Conservation (phyloP, 2,113 vertebrate species). For the Natator depressus region DNA sequence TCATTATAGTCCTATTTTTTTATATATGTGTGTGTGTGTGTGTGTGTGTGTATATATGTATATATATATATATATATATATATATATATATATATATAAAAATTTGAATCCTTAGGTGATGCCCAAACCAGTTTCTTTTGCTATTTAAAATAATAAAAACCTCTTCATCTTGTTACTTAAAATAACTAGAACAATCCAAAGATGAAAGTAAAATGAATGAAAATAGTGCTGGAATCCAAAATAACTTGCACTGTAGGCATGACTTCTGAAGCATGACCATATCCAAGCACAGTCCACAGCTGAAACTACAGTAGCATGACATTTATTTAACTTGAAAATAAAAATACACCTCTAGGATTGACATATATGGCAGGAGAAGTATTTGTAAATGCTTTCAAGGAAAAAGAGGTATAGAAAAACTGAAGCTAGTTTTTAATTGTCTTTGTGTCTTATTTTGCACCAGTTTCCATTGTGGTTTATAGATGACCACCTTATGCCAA, state of each 20-base stretch:
- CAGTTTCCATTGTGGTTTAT: not conserved
- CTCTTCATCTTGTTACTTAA: not conserved
- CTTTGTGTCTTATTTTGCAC: not conserved
- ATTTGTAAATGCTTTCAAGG: not conserved
- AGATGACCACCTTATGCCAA: not conserved
- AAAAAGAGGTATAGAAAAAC: not conserved
- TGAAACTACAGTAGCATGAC: not conserved
- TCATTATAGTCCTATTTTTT: no score
- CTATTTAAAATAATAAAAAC: not conserved
- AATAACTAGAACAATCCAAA: not conserved
- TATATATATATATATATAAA: no score
- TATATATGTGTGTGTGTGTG: no score
- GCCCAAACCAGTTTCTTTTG: no score
- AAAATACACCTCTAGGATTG: not conserved
- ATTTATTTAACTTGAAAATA: not conserved
- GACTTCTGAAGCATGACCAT: not conserved
- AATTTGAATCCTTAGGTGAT: no score
- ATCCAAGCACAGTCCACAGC: not conserved
- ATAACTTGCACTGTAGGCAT: not conserved
- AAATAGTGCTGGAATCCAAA: not conserved
- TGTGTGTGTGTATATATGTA: no score
- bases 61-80: no score
- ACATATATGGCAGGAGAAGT: not conserved
- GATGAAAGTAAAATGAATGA: not conserved
- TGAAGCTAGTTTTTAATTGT: not conserved